Evolutionary conservation across 2,797 vertebrate species (phyloP).

Genomic region (Agapornis canus): DNA sequence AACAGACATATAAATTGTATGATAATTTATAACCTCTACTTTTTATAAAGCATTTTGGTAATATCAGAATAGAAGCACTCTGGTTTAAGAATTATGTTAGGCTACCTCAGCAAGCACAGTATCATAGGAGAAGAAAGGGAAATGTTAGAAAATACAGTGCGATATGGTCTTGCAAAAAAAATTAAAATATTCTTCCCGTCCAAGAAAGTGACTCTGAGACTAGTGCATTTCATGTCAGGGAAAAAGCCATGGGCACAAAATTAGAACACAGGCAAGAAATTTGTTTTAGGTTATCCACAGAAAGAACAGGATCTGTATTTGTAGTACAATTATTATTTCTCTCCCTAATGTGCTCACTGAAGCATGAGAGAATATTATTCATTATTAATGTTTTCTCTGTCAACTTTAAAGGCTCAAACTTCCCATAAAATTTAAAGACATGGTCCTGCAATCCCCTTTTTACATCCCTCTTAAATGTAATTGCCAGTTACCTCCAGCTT

Average conservation of each 20-base stretch:
- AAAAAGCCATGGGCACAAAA: background rate
- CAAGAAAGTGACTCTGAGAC: background rate
- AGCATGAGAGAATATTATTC: background rate
- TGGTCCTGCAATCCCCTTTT: background rate
- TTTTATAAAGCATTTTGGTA: background rate
- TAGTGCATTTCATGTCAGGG: background rate
- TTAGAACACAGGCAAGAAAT: background rate
- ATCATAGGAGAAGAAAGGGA: background rate
- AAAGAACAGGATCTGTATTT: background rate
- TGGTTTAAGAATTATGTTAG: background rate
- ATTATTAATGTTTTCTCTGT: background rate
- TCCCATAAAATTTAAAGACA: background rate
- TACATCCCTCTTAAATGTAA: background rate
- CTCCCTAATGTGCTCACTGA: background rate
- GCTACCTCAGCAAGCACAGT: background rate
- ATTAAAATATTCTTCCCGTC: background rate
- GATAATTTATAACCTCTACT: background rate
- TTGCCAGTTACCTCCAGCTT: background rate
- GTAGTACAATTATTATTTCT: background rate
- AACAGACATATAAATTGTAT: background rate
- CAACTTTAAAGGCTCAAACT: background rate
- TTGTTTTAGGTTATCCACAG: background rate
- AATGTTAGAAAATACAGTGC: background rate
- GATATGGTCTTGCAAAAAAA: background rate
- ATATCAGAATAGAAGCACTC: background rate